Conservation (phyloP, 2,888 invertebrate genomes). For the Cephus spinipes region DNA sequence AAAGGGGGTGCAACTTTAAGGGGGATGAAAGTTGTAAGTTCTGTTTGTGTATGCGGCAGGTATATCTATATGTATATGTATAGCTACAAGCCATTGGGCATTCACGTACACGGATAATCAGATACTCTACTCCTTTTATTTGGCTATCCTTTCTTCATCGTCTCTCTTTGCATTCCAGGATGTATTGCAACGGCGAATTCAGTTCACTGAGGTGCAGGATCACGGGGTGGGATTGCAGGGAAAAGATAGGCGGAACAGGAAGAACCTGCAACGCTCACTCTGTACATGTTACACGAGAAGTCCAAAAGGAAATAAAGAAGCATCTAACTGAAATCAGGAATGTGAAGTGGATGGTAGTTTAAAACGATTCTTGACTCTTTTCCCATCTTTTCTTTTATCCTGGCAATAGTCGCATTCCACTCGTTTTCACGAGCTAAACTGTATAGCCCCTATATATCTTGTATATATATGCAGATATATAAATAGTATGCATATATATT, state of each 20-base stretch:
- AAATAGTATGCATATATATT: too few species aligned
- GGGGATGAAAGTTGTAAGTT: too few species aligned
- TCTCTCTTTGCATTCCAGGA: conserved; percentile 23
- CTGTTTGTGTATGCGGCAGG: too few species aligned
- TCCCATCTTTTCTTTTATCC: conserved; percentile 11
- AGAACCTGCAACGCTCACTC: too few species aligned
- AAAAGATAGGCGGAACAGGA: too few species aligned
- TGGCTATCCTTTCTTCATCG: not conserved
- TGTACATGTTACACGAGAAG: not conserved
- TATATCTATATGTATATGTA: too few species aligned
- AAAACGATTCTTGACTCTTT: conserved; percentile 44
- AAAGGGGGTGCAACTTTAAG: too few species aligned
- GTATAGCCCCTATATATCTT: not conserved
- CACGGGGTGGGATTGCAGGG: not conserved
- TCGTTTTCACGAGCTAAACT: conserved; percentile 2
- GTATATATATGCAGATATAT: not conserved
- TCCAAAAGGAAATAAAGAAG: conserved; percentile 53
- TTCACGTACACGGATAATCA: too few species aligned
- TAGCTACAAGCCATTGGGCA: too few species aligned
- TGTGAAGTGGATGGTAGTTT: conserved; percentile 54
- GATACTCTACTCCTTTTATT: too few species aligned
- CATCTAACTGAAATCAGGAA: conserved; percentile 55
- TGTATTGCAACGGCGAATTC: conserved; percentile 7
- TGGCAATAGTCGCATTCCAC: conserved; percentile 21
- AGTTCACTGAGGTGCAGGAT: not conserved